These are phyloP conservation scores for Cotesia congregata DNA, from an alignment of 2,888 invertebrate genomes.

Conservation along the genomic window DNA sequence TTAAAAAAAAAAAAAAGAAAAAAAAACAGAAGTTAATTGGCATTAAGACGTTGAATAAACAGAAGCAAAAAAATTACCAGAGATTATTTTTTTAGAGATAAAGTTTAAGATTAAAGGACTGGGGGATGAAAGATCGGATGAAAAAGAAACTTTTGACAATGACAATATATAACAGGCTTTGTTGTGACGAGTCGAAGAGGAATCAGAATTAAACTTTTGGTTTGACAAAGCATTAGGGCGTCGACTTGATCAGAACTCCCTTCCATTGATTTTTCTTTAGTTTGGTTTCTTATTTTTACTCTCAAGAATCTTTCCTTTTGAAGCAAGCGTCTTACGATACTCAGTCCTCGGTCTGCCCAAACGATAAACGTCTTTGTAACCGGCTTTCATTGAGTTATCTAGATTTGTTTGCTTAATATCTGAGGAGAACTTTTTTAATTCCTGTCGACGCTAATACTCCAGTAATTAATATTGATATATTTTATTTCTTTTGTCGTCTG, in stretches of 20 bases:
- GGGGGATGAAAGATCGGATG: conserved; percentile 16
- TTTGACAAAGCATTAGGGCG: conserved; percentile 35
- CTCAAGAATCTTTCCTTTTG: not conserved
- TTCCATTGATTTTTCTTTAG: conserved; percentile 15
- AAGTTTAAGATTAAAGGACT: not conserved
- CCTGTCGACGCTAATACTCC: conserved; percentile 45
- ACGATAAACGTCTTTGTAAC: conserved; percentile 5
- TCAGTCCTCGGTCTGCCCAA: not conserved
- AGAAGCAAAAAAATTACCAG: conserved; percentile 46
- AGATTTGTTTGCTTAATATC: conserved; percentile 2
- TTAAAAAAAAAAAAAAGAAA: too few relatives aligned
- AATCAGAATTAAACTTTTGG: conserved; percentile 42
- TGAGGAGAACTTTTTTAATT: conserved; percentile 56
- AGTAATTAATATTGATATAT: conserved; percentile 63
- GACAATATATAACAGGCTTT: conserved; percentile 27
- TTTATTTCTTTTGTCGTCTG: too few relatives aligned
- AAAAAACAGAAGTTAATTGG: too few relatives aligned
- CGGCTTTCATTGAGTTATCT: conserved; percentile 2
- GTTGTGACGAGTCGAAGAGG: conserved; percentile 30
- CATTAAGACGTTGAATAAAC: too few relatives aligned
- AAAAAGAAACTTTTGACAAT: conserved; percentile 19
- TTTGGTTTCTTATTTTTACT: conserved; percentile 25
- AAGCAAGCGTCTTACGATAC: conserved; percentile 22
- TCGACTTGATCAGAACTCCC: conserved; percentile 36
- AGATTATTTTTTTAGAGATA: conserved; percentile 27